Evolutionary conservation across 2,113 vertebrate genomes (phyloP), one percentile per base, ranked within the genome.

Genomic region (Capricornis sumatraensis): DNA sequence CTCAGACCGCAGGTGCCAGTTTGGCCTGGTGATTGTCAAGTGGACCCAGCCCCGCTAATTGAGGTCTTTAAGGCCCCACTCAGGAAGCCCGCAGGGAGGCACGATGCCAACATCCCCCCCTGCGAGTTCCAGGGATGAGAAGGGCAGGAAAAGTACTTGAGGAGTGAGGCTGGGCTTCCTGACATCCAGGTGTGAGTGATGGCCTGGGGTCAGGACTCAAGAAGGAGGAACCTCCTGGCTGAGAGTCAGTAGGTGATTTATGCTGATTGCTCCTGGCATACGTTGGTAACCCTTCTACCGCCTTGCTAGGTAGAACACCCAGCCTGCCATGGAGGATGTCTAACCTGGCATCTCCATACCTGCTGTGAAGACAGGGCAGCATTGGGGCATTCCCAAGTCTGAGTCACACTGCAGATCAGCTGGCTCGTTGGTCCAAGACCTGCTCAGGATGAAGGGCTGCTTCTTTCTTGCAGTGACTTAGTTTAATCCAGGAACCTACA

Each of bases 1-100:
- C 93, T 98, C 97, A 98, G 96, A 83, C 57, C 3, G 57, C 97
- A 96, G 97, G 97, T 97, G 97, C 95, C 95, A 81, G 89, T 96
- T 84, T 87, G 91, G 96, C 78, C 91, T 43, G 81, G 83, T 67
- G 95, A 89, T 71, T 95, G 96, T 96, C 96, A 89, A 87, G 89
- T 33, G 95, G 96, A 89, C 89, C 30, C 93, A 14, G 52, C 95
- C 78, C 95, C 55, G 83, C 89, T 98, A 96, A 97, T 96, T 92
- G 53, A 13, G 64, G 83, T 50, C 93, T 83, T 94, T 36, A 27
- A 2, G 13, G 76, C 85, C 28, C 33, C 5, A 13, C 21, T 76
- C 67, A 71, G 93, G 89, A 47, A 27, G 50, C 62, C 74, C 36
- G 2, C 7, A 87, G 40, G 58, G 90, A 85, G 92, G 85, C 74